Base-by-base conservation (phyloP, 1,140 invertebrate species). In the Bilobella aurantiaca region DNA sequence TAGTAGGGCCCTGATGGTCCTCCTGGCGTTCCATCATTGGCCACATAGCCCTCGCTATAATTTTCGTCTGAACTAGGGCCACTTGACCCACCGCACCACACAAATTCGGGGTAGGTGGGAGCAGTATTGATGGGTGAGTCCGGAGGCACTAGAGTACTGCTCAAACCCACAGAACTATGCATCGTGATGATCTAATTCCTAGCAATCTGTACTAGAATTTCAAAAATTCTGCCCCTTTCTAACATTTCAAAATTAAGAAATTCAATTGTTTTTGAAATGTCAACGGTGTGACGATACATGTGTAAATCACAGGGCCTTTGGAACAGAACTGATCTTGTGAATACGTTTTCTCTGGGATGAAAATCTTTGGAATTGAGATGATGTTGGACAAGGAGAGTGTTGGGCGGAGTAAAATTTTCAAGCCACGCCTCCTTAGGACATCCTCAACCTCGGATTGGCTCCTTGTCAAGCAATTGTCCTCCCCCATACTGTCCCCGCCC, bases 51-150 rank as follows among this genome's bases (percentile, higher is more conserved):
- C 21, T 53, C 49, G 23, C 49, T 53, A 53, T 14, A 53, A 23
- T 53, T 53, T 53, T 53, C 49, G 25, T 53, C 49, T 23, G 49
- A 53, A 53, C 49, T 53, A 18, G 49, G 49, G 8, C 49, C 49
- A 53, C 49, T 53, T 23, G 49, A 53, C 8, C 49, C 49, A 53
- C 49, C 49, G 23, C 49, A 53, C 49, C 49, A 53, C 14, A 53
- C 49, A 53, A 53, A 53, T 23, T 53, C 49, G 3, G 49, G 23
- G 21, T 53, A 53, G 14, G 49, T 5, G 21, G 49, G 3, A 23
- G 49, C 14, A 5, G 49, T 53, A 23, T 53, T 53, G 21, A 53
- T 53, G 5, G 49, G 49, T 12, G 49, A 53, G 25, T 53, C 23
- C 49, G 49, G 49, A 23, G 8, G 5, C 14, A 12, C 23, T 23